These are phyloP conservation scores for Sorex maritimensis DNA, from an alignment of 2,797 vertebrate species.

Conservation along the genomic window DNA sequence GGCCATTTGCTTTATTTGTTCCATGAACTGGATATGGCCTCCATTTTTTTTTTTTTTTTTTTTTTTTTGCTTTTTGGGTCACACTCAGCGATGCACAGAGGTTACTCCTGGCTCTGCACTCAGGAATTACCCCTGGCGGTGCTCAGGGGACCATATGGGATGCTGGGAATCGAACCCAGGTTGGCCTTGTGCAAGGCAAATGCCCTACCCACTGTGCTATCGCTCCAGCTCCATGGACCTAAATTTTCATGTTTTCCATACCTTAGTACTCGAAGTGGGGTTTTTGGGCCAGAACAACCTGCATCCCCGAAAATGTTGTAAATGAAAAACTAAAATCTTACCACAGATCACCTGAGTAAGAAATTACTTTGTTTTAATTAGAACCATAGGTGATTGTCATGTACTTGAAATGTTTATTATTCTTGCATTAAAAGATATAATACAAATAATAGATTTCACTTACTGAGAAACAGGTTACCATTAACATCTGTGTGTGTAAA, in stretches of 20 bases:
- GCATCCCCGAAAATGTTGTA: background rate
- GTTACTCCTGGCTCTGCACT: no score
- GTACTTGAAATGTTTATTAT: slow-evolving; percentile 1
- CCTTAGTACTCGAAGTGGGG: background rate
- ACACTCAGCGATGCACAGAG: no score
- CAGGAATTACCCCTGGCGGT: no score
- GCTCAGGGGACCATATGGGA: no score
- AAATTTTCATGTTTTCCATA: background rate
- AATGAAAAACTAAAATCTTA: background rate
- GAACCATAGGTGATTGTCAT: background rate
- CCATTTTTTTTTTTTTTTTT: no score
- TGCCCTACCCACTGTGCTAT: no score
- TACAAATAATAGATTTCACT: background rate
- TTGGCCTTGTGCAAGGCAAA: no score
- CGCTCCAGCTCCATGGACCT: background rate
- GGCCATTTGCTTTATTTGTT: slow-evolving; percentile 14
- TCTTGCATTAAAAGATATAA: background rate
- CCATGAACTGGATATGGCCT: background rate
- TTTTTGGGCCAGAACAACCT: background rate
- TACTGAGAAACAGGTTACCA: background rate
- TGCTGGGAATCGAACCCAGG: no score
- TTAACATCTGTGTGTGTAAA: background rate
- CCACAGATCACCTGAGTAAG: background rate
- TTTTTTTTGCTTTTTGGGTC: no score
- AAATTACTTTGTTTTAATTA: slow-evolving; percentile 24